These are phyloP conservation scores for Peromyscus californicus DNA, from an alignment of 2,113 vertebrate species.

Conservation along the genomic window DNA sequence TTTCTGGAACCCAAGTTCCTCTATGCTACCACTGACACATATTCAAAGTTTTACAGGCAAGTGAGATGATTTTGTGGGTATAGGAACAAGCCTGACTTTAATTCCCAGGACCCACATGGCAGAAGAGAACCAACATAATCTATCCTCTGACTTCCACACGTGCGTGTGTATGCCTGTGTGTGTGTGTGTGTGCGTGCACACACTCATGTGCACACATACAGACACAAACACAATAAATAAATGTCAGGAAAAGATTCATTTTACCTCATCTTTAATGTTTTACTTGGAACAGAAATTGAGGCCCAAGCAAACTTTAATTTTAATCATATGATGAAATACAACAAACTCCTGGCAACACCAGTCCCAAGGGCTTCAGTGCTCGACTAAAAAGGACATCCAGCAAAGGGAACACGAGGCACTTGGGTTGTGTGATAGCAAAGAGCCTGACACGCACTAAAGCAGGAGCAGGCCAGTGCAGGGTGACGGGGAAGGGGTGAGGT, in stretches of 20 bases:
- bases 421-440: not conserved
- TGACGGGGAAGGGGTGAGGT: not conserved
- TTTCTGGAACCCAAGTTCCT: conserved; percentile 30
- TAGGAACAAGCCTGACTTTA: not conserved
- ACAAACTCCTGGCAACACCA: not conserved
- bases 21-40: not conserved
- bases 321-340: not conserved
- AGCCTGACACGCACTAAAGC: not conserved
- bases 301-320: conserved; percentile 35
- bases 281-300: conserved; percentile 28
- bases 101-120: not conserved
- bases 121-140: not conserved
- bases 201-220: not conserved
- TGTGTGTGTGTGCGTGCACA: not conserved
- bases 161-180: not conserved
- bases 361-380: not conserved
- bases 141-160: not conserved
- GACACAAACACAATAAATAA: not conserved
- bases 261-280: conserved; percentile 32
- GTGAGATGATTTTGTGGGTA: not conserved
- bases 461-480: not conserved
- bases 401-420: not conserved
- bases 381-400: not conserved
- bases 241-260: not conserved
- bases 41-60: not conserved